These are phyloP conservation scores for Amphimedon queenslandica DNA, from an alignment of 37 sponge, comb jelly and placozoan species.

Conservation along the genomic window DNA sequence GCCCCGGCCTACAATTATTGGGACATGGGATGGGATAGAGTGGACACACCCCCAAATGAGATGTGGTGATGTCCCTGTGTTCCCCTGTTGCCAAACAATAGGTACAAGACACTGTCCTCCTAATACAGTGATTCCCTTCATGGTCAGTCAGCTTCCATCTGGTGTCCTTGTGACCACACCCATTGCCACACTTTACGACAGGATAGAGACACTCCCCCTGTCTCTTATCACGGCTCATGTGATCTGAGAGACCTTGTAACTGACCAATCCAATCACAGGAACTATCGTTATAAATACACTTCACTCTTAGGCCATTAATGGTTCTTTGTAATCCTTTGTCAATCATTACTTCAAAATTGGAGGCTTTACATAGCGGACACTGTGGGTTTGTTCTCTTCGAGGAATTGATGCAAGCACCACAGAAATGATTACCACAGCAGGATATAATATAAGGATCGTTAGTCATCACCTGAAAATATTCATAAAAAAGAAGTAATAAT, in stretches of 20 bases:
- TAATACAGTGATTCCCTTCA: neutral
- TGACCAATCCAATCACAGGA: neutral
- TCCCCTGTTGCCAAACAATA: neutral
- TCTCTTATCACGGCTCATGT: neutral
- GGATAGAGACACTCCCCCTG: neutral
- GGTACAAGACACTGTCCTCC: neutral
- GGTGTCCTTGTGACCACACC: neutral
- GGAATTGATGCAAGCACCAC: neutral
- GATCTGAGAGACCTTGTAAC: neutral
- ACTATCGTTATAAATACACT: neutral
- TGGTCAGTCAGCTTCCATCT: neutral
- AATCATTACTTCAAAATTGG: neutral
- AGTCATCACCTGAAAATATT: neutral
- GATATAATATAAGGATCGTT: neutral
- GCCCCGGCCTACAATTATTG: neutral
- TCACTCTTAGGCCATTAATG: neutral
- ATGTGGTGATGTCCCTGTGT: neutral
- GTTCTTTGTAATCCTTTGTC: neutral
- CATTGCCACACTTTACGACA: neutral
- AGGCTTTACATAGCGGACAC: neutral
- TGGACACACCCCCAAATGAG: neutral
- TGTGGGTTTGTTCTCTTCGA: neutral
- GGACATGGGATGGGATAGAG: neutral
- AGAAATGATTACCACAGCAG: neutral
- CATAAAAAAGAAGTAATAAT: too few relatives aligned